phyloP scores from a whole-genome alignment of 1,140 invertebrate genomes.

The Drosophila ogumai region DNA sequence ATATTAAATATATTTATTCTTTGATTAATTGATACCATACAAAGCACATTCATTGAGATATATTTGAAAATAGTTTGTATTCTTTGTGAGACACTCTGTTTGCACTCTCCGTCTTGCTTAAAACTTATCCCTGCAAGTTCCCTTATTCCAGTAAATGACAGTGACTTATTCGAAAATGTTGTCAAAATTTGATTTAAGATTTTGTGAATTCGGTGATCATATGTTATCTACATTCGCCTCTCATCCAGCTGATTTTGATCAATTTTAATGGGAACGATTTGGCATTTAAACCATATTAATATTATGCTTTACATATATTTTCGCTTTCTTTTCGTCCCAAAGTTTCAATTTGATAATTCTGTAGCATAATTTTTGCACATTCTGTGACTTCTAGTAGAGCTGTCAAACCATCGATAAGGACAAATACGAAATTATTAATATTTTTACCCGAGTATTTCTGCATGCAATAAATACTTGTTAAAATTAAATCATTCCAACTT shows the following conservation, averaged over 20 bases:
- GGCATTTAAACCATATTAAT: no score
- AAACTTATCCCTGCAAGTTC: conserved; percentile 56
- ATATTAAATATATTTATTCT: conserved; percentile 31
- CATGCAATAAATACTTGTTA: no score
- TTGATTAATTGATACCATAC: conserved; percentile 63
- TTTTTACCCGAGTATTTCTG: no score
- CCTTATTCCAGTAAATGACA: conserved; percentile 25
- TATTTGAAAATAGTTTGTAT: conserved; percentile 35
- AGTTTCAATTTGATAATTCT: neutral
- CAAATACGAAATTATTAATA: no score
- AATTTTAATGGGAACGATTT: neutral
- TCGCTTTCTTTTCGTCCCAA: neutral
- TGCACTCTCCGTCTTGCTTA: conserved; percentile 23
- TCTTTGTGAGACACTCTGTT: conserved; percentile 17
- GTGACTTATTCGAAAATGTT: conserved; percentile 1
- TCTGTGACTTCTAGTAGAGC: neutral
- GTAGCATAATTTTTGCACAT: neutral
- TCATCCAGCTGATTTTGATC: neutral
- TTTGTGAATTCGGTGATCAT: neutral
- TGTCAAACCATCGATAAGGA: neutral
- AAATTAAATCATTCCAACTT: neutral
- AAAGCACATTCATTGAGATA: conserved; percentile 63
- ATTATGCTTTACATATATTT: no score
- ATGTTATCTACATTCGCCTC: conserved; percentile 2
- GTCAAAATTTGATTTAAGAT: neutral